Base-by-base conservation (phyloP, 2,888 invertebrate genomes). In the Electrophaes corylata region DNA sequence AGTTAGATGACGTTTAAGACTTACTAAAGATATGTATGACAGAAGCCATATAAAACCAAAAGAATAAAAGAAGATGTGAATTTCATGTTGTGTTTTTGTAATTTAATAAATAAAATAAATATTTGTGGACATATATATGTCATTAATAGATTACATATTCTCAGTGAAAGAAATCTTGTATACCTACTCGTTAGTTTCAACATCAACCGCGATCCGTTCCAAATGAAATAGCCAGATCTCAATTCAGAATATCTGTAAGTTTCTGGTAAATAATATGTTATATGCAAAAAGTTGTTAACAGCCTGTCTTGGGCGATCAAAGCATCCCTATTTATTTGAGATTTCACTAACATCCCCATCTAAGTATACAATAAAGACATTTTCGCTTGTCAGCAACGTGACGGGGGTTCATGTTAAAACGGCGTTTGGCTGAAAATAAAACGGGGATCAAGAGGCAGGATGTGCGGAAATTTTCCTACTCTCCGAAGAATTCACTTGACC, bases 341-440 rank as follows among this genome's bases (percentile, higher is more conserved):
- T 73, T 75, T 77, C 73, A 77, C 76, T 75, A 71, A 73, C 64
- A 66, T 66, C 68, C 44, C 58, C 58, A 65, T 58, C 60, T 57
- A 49, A 62, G 49, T 60, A 65, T 61, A 76, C 72, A 80, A 78
- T 78, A 72, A 78, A 77, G 77, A 77, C 69, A 74, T 75, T 78
- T 72, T 69, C 69, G 74, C 71, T 69, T 74, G 81, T 75, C 81
- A 70, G 65, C 58, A 56, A 52, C 58, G 57, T 80, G 80, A 79
- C 64, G 68, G 58, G 70, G 80, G 80, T 81, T 68, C 70, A 60
- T 72, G 76, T 75, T 76, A 73, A 74, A 77, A 67, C 65, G 72
- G 62, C 70, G 70, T 67, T 78, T 75, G 73, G 71, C 72, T 74
- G 68, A 63, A 69, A 71, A 72, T 75, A 75, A 73, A 74, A 75